phyloP scores from a whole-genome alignment of 2,888 invertebrate genomes.

The Ophion slaviceki region DNA sequence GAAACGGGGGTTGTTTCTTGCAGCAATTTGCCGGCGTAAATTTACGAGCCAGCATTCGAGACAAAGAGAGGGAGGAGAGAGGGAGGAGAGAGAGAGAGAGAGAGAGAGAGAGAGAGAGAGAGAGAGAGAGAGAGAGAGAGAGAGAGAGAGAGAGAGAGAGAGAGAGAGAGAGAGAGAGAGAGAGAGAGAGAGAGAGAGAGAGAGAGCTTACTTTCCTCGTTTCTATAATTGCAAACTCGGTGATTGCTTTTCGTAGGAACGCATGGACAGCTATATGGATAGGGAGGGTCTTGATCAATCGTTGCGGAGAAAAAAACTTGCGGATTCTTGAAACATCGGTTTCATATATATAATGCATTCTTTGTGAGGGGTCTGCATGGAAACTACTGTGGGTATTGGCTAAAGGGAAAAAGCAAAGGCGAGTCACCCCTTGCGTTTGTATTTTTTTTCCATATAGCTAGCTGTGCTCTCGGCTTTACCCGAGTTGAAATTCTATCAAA shows the following conservation, averaged over 20 bases:
- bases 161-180: background rate
- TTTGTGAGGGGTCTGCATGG: constrained; percentile 3
- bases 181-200: background rate
- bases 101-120: background rate
- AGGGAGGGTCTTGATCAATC: constrained; percentile 1
- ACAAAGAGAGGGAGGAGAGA: background rate
- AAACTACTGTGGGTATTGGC: constrained; percentile 9
- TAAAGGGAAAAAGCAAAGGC: constrained; percentile 19
- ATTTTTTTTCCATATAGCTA: background rate
- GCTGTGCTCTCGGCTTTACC: background rate
- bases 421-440: constrained; percentile 1
- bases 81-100: background rate
- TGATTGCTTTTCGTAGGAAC: constrained; percentile 52
- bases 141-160: background rate
- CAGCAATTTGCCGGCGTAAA: constrained; percentile 40
- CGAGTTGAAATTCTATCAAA: background rate
- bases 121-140: background rate
- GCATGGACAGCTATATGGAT: background rate
- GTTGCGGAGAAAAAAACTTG: constrained; percentile 26
- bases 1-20: constrained; percentile 37
- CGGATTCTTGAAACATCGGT: constrained; percentile 28
- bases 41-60: constrained; percentile 34
- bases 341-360: constrained; percentile 17
- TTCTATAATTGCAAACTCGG: constrained; percentile 56
- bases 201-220: constrained; percentile 35